Evolutionary conservation across 2,888 invertebrate species (phyloP), one percentile per base, ranked within the genome.

Genomic region (Nymphalis urticae): DNA sequence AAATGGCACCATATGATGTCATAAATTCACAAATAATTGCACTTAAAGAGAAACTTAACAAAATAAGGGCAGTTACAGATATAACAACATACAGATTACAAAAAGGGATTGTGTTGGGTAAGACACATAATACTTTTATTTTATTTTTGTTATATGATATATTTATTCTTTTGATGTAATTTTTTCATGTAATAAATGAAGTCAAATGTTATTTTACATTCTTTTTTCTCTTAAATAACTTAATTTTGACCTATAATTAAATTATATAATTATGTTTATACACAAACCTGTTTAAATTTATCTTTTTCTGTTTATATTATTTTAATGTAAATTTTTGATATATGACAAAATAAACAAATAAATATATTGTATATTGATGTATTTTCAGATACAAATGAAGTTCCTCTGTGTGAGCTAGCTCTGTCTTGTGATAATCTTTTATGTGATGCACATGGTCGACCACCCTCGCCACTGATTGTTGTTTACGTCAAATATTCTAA

Each of bases 341-440:
- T 27, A 27, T 27, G 27, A 27, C 27, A 27, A 27, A 27, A 27
- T 27, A 27, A 3, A 27, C 3, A 27, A 27, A 27, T 21, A 53
- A 13, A 42, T 13, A 10, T 13, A 13, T 42, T 42, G 13, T 13
- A 42, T 13, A 0, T 42, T 19, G n/a, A 32, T 32, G 9, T 60
- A 63, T 60, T 87, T 86, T 17, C 84, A 96, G 97, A 97, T 93
- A 95, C 97, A 75, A 95, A 95, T 70, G 97, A 97, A 86, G 94
- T 97, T 76, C 97, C 97, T 50, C 90, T 97, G 54, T 97, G 97
- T 82, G 97, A 98, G 89, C 93, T 97, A 76, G 97, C 96, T 64
- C 90, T 97, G 78, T 96, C 97, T 47, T 98, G 98, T 93, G 97
- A 98, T 93, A 98, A 97, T 86, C 93, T 98, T 68, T 93, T 97